Evolutionary conservation across 2,113 vertebrate genomes (phyloP).

Genomic region (Prietella phreatophila): DNA sequence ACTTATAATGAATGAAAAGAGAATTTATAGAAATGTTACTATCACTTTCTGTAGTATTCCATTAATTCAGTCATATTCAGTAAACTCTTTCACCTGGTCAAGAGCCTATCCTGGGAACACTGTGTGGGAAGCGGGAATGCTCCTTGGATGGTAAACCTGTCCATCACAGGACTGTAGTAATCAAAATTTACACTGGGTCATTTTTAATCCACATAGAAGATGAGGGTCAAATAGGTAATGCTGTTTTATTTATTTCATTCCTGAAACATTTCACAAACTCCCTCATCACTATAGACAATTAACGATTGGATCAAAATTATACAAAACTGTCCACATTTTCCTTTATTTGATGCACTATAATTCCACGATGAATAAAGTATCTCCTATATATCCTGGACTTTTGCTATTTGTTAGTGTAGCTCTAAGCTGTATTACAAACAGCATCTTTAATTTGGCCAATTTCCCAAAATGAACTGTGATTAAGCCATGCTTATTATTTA

Average conservation of each 20-base stretch:
- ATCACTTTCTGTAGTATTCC: background rate
- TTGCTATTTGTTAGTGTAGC: slow-evolving; percentile 7
- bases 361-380: background rate
- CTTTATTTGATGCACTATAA: background rate
- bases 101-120: background rate
- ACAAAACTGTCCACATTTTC: background rate
- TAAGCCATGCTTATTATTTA: slow-evolving; percentile 73
- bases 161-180: background rate
- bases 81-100: background rate
- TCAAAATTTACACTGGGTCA: background rate
- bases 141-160: background rate
- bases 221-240: background rate
- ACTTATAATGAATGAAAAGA: background rate
- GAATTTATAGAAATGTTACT: background rate
- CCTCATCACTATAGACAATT: background rate
- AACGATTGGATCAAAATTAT: background rate
- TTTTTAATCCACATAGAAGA: background rate
- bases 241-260: background rate
- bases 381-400: too few species aligned
- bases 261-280: background rate
- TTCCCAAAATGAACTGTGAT: slow-evolving; percentile 50
- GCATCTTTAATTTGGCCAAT: slow-evolving; percentile 70
- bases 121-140: background rate
- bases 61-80: background rate
- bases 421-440: slow-evolving; percentile 11